Conservation (phyloP, 2,888 invertebrate genomes). For the Drosophila tanythrix region DNA sequence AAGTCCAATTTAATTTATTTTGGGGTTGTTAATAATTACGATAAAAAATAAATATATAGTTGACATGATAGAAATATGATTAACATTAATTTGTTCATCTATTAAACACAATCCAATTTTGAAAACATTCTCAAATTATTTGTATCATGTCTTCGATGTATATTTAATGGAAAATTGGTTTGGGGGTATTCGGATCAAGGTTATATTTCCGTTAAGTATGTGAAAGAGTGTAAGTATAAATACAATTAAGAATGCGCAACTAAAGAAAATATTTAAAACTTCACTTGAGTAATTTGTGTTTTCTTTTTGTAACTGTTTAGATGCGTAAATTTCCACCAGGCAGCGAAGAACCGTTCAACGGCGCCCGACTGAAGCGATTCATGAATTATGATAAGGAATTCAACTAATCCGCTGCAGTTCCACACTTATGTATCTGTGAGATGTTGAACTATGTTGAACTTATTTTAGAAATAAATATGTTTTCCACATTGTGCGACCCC, state of each 20-base stretch:
- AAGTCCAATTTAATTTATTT: neutral
- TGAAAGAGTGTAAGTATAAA: constrained; percentile 34
- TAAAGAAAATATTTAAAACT: neutral
- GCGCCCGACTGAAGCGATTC: constrained; percentile 86
- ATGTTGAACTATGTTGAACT: constrained; percentile 3
- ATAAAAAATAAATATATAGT: neutral
- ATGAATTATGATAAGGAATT: constrained; percentile 85
- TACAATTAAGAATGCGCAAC: neutral
- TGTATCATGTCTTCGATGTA: constrained; percentile 18
- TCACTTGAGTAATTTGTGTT: neutral
- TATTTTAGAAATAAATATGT: neutral
- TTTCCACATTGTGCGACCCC: neutral
- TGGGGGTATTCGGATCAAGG: constrained; percentile 30
- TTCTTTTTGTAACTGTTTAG: constrained; percentile 83
- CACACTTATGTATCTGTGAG: neutral
- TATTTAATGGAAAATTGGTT: constrained; percentile 31
- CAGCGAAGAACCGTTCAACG: constrained; percentile 87
- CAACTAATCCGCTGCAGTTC: constrained; percentile 58
- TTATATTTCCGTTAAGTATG: constrained; percentile 5
- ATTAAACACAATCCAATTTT: neutral
- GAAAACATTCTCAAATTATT: neutral
- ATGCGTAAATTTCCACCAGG: constrained; percentile 90
- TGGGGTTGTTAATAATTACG: constrained; percentile 4
- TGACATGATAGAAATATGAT: constrained; percentile 22
- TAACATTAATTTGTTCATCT: neutral